Base-by-base conservation (phyloP, 37 sponge, comb jelly and placozoan genomes). In the Mnemiopsis leidyi region DNA sequence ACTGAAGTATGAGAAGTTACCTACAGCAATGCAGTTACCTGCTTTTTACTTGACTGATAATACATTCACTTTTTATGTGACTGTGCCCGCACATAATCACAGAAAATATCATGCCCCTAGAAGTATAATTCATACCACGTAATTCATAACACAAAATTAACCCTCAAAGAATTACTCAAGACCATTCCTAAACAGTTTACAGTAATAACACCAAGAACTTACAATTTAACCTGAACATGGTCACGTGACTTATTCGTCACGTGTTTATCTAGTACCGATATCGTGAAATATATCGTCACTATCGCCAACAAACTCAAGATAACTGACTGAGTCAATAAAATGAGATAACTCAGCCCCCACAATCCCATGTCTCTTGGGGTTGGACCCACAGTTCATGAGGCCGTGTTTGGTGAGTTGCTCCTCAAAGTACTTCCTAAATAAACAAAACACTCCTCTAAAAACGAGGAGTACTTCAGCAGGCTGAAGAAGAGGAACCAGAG, bases 401-500 rank as follows among this genome's bases (percentile, higher is more conserved):
- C 82, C 82, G 32, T 82, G 82, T 30, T 82, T 82, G 23, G 82
- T 82, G 37, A 82, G 38, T 35, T 82, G 82, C 36, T 82, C 82
- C 82, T 82, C 82, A 35, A 82, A 82, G 30, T 82, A 23, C 76
- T 93, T 94, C 93, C 75, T 93, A 26, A 94, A 94, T 26, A 76
- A 35, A 25, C 92, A 31, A n/a, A 76, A 37, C 23, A 94, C 82
- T 1, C 92, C 94, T 18, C 31, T 69, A 32, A 94, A 76, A 0
- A 88, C 71, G 3, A 69, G 39, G 92, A 94, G 88, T 29, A 97
- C 76, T 93, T 97, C 97, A 16, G 95, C 93, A 28, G 92, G 92
- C 31, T 96, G 95, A 0, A 98, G 92, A 18, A 98, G 88, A 39
- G 94, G 95, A 25, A 93, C 94, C 83, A 98, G 82, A 18, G 96